These are phyloP conservation scores for Phylloscopus whistleri DNA, from an alignment of 2,113 vertebrate genomes.

Conservation along the genomic window DNA sequence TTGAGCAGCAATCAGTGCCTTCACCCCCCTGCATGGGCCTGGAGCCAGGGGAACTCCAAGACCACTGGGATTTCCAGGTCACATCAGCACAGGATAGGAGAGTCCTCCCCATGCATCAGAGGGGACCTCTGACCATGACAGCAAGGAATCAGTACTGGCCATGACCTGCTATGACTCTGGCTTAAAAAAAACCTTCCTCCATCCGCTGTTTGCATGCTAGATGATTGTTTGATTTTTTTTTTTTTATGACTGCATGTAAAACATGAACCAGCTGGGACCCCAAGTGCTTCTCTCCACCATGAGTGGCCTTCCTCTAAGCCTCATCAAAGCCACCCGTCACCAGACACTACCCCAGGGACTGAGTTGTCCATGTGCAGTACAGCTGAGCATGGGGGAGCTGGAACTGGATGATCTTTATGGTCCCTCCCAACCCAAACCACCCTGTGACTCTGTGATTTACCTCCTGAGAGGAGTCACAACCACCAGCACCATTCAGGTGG, in stretches of 20 bases:
- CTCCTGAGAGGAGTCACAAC: not conserved
- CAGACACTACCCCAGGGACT: not conserved
- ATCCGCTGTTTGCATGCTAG: not conserved
- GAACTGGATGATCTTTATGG: not conserved
- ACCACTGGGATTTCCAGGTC: not conserved
- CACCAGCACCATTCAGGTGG: not conserved
- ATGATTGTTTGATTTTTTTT: not conserved
- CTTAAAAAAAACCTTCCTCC: not conserved
- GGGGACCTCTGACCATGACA: not conserved
- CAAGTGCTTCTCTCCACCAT: not conserved
- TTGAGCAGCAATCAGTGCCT: not conserved
- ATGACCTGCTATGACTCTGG: accelerated
- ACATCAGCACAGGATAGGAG: not conserved
- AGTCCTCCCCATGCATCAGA: accelerated
- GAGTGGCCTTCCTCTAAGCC: not conserved
- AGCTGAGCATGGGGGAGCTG: not conserved
- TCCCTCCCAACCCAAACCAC: not conserved
- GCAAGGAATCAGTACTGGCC: not conserved
- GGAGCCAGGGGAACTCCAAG: not conserved
- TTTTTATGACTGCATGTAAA: not conserved
- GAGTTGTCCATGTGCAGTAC: not conserved
- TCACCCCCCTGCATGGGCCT: not conserved
- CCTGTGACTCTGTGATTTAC: not conserved
- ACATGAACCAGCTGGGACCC: not conserved
- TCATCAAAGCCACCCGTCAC: not conserved